Conservation (phyloP, 1,140 invertebrate species). For the Lepidurus couesii region DNA sequence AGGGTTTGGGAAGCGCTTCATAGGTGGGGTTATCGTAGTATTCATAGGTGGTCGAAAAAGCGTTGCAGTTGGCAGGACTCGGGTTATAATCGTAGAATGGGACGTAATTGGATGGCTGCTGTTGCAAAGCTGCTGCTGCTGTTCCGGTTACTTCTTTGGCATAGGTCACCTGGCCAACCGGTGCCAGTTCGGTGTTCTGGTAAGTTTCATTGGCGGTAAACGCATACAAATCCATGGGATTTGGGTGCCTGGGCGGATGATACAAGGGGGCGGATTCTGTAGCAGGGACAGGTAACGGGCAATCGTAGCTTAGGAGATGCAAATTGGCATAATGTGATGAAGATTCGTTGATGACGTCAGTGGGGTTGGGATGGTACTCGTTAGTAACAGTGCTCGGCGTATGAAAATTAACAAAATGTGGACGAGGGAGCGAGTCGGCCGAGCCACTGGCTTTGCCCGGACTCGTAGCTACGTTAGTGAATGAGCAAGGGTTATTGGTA, state of each 20-base stretch:
- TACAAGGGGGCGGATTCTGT: neutral
- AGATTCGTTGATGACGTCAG: neutral
- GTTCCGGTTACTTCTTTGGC: neutral
- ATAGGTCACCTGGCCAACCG: neutral
- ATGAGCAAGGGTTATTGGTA: neutral
- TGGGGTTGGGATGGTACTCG: neutral
- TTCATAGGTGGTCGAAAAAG: neutral
- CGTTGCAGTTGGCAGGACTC: slow-evolving; percentile 6
- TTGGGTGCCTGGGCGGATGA: neutral
- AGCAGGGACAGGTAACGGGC: neutral
- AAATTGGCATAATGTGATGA: slow-evolving; percentile 8
- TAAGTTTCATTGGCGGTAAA: slow-evolving; percentile 2
- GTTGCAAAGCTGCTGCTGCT: slow-evolving; percentile 13
- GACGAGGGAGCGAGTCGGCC: neutral
- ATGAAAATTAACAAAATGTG: neutral
- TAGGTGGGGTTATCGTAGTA: slow-evolving; percentile 23
- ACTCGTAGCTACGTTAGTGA: neutral
- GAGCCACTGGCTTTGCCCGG: neutral
- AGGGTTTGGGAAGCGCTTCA: slow-evolving; percentile 13
- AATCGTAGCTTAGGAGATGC: slow-evolving; percentile 2
- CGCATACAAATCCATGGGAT: neutral
- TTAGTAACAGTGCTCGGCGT: neutral
- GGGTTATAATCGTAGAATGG: slow-evolving; percentile 16
- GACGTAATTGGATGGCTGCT: neutral
- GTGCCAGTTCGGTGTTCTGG: slow-evolving; percentile 9